Evolutionary conservation across 2,888 invertebrate species (phyloP).

Genomic region (Polylopha cassiicola): DNA sequence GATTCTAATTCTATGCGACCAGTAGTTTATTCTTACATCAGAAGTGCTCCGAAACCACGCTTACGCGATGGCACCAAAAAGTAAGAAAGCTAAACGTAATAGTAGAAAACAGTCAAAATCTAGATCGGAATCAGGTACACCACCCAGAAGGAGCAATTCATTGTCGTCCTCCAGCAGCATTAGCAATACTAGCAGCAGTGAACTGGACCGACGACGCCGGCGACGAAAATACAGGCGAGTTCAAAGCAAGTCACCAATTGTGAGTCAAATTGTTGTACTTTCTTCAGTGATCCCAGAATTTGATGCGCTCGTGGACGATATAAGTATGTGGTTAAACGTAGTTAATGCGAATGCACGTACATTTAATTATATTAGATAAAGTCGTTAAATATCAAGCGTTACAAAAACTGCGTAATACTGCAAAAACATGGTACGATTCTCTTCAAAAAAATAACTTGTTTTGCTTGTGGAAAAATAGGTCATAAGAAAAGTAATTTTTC

Average conservation of each 20-base stretch:
- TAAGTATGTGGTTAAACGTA: not conserved
- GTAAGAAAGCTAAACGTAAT: not conserved
- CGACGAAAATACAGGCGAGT: not conserved
- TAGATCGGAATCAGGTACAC: not conserved
- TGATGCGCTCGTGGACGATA: constrained; percentile 19
- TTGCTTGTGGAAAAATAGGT: too few species aligned
- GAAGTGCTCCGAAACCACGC: too few species aligned
- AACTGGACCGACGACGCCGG: not conserved
- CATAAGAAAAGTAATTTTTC: too few species aligned
- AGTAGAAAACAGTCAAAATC: constrained; percentile 1
- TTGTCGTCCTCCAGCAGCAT: not conserved
- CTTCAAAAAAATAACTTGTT: constrained; percentile 25
- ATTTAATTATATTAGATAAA: not conserved
- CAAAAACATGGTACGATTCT: constrained; percentile 31
- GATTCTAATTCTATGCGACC: too few species aligned
- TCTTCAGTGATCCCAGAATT: constrained; percentile 27
- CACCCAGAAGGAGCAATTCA: not conserved
- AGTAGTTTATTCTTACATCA: too few species aligned
- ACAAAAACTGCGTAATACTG: constrained; percentile 29
- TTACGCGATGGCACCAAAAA: too few species aligned
- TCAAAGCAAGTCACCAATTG: constrained; percentile 1
- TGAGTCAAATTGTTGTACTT: constrained; percentile 14
- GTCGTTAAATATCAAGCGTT: constrained; percentile 23
- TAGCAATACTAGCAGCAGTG: not conserved
- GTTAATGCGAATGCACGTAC: not conserved